Evolutionary conservation across 1,140 invertebrate species (phyloP).

Genomic region (Heterodera schachtii): DNA sequence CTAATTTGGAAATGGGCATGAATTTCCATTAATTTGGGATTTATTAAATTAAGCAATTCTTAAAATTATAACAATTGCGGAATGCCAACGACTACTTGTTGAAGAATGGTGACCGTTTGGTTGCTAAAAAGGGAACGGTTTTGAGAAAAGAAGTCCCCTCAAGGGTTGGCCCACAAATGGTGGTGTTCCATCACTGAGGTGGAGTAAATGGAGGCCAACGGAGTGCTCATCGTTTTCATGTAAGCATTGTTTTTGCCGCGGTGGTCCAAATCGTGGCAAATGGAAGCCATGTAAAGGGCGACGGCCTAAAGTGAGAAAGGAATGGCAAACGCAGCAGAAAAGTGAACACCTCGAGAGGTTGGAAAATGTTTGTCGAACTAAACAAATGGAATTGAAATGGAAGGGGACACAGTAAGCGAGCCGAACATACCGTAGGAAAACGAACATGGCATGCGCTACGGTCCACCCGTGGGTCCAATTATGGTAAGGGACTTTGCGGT

Average conservation of each 20-base stretch:
- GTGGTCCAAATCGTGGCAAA: conserved; percentile 94
- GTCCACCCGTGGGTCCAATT: conserved; percentile 85
- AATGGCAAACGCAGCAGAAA: background rate
- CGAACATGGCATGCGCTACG: conserved; percentile 81
- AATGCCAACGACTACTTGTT: conserved; percentile 68
- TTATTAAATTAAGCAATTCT: conserved; percentile 11
- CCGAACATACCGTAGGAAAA: conserved; percentile 72
- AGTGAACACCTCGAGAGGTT: conserved; percentile 38
- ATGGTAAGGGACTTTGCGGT: conserved; percentile 76
- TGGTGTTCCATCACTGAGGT: conserved; percentile 84
- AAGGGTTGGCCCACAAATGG: conserved; percentile 72
- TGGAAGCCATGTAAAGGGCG: conserved; percentile 87
- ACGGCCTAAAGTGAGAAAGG: conserved; percentile 76
- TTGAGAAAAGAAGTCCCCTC: too few species aligned
- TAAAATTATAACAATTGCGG: background rate
- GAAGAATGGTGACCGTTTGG: conserved; percentile 80
- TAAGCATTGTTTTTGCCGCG: conserved; percentile 85
- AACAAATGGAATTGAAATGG: background rate
- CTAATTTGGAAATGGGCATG: conserved; percentile 70
- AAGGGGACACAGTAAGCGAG: too few species aligned
- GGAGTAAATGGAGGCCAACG: conserved; percentile 79
- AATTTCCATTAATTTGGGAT: too few species aligned
- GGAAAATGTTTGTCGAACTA: conserved; percentile 68
- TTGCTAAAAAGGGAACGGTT: conserved; percentile 67
- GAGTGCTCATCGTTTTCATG: conserved; percentile 84